Percentiles rank a stretch among this genome's conserved stretches.
These are phyloP conservation scores for Carassius gibelio DNA, from an alignment of 2,113 vertebrate species.

Conservation along the genomic window DNA sequence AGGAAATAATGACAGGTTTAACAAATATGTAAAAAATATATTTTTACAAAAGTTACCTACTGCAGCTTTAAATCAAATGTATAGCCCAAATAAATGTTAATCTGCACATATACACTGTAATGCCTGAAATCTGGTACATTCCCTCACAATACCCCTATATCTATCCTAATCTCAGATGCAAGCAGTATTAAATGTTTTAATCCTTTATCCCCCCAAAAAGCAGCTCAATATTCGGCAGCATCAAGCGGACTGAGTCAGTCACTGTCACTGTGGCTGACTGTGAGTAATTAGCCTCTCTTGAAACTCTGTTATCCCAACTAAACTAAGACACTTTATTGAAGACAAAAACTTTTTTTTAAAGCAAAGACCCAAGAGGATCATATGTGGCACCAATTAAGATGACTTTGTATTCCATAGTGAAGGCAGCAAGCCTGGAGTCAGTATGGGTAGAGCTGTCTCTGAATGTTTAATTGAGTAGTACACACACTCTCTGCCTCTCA, in stretches of 20 bases:
- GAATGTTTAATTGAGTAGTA: conserved; percentile 48
- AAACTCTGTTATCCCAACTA: conserved; percentile 1
- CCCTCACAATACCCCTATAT: conserved; percentile 20
- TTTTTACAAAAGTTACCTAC: no score
- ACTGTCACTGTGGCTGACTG: conserved; percentile 9
- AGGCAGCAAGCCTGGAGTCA: background rate
- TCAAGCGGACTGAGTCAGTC: conserved; percentile 13
- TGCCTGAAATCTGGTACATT: conserved; percentile 36
- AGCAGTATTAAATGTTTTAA: conserved; percentile 51
- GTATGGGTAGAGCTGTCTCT: conserved; percentile 10
- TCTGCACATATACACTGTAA: background rate
- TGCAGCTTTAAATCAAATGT: background rate
- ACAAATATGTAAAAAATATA: no score
- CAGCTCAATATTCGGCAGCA: conserved; percentile 39
- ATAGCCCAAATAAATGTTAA: background rate
- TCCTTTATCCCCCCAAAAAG: conserved; percentile 47
- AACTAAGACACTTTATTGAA: conserved; percentile 16
- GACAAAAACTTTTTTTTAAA: background rate
- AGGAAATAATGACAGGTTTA: no score
- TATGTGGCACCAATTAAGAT: conserved; percentile 30
- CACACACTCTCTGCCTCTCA: background rate
- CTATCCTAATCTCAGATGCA: conserved; percentile 49
- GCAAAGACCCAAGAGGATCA: background rate
- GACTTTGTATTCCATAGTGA: conserved; percentile 17
- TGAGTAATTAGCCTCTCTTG: conserved; percentile 16